These are phyloP conservation scores for Pegea sp. DNA, from an alignment of 23 tunicate species.

Conservation along the genomic window DNA sequence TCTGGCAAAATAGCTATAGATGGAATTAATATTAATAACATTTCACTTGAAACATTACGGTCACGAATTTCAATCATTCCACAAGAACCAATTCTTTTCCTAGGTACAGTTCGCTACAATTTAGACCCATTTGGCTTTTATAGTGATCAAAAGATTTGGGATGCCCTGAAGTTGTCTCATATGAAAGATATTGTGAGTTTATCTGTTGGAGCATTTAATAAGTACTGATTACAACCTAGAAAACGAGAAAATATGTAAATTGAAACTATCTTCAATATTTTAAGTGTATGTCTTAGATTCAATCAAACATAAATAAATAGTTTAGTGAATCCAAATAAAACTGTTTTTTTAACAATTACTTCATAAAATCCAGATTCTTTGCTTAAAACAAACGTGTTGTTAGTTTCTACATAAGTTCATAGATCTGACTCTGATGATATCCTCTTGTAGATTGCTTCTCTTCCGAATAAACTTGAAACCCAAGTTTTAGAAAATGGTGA, in stretches of 20 bases:
- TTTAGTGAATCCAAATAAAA: too few relatives aligned
- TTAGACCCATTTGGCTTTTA: constrained; percentile 74
- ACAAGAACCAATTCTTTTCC: constrained; percentile 79
- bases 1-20: constrained; percentile 33
- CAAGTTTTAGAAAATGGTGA: constrained; percentile 86
- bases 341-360: too few relatives aligned
- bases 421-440: not conserved
- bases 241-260: too few relatives aligned
- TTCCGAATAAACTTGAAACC: constrained; percentile 38
- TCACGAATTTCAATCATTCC: constrained; percentile 68
- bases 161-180: constrained; percentile 73
- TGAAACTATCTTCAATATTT: too few relatives aligned
- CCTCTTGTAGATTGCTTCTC: constrained; percentile 4
- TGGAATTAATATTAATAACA: constrained; percentile 19
- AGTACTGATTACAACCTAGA: too few relatives aligned
- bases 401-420: not conserved
- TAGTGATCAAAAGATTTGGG: constrained; percentile 74
- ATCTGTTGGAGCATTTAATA: too few relatives aligned
- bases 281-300: too few relatives aligned
- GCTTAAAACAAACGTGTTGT: not conserved
- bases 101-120: constrained; percentile 78
- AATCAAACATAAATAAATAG: too few relatives aligned
- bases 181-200: constrained; percentile 45
- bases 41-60: constrained; percentile 22
- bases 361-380: too few relatives aligned